Base-by-base conservation (phyloP, 2,888 invertebrate genomes). In the Cephus spinipes region DNA sequence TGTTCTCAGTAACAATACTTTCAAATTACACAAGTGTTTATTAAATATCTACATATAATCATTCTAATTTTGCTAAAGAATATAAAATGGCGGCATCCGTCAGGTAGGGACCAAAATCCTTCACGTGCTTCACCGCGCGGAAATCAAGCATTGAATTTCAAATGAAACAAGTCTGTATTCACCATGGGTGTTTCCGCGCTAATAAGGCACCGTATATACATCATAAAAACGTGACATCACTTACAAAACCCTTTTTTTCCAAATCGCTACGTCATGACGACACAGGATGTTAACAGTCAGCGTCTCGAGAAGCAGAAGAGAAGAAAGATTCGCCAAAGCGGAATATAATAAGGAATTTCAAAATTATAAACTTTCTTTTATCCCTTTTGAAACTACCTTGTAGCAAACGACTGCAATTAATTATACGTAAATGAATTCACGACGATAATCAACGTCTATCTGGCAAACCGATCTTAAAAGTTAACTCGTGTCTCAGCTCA, bases 241-340 rank as follows among this genome's bases (percentile, higher is more conserved):
- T 71, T 6, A 32, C 71, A 71, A 71, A 32, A n/a, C 71, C 31
- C 31, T 71, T 71, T 71, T 71, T 71, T 32, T 55, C 40, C 9
- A 6, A 15, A 32, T 30, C 31, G 30, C 32, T 33, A 71, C 71
- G 31, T 6, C 71, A 32, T 11, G 31, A 71, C 71, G 71, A 32
- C 71, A 71, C 71, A 71, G 71, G 71, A 71, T 71, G 71, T 71
- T n/a, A 30, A 12, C 12, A 71, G 71, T 71, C 69, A 32, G 69
- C 30, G 40, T 23, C 23, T 6, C 23, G 9, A 55, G 40, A 40
- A 23, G 12, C 0, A 15, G 15, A 40, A 40, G 1, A 6, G 23
- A 23, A 40, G 23, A 23, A 1, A 55, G 2, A 9, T 55, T 55
- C 23, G 40, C 40, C 15, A 55, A 9, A 23, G 40, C 40, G 23